Evolutionary conservation across 2,888 invertebrate species (phyloP).

Genomic region (Lasioglossum villosulum): DNA sequence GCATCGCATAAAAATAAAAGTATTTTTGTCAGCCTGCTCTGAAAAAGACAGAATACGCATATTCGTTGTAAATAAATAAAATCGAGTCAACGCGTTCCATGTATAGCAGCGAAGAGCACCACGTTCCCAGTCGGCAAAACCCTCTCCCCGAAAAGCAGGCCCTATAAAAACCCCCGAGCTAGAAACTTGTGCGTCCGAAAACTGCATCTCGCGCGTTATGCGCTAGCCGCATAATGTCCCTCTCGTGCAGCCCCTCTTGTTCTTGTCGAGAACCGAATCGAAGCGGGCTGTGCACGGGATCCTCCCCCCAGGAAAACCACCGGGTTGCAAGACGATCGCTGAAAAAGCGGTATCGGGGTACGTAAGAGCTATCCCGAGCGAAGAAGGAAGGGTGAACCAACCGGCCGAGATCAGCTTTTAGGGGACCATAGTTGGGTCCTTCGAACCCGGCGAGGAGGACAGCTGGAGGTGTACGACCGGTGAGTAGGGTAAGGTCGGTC

Average conservation of each 20-base stretch:
- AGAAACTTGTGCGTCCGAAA: not conserved
- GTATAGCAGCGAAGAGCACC: no score
- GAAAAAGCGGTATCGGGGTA: not conserved
- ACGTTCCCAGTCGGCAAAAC: not conserved
- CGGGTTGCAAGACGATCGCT: not conserved
- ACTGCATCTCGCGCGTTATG: conserved; percentile 13
- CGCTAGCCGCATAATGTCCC: conserved; percentile 1
- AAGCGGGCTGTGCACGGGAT: not conserved
- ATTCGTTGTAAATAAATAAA: not conserved
- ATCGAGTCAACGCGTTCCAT: no score
- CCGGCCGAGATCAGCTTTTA: conserved; percentile 6
- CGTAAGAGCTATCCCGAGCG: not conserved
- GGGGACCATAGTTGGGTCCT: conserved; percentile 35
- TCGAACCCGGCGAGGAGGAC: conserved; percentile 23
- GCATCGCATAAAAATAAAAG: not conserved
- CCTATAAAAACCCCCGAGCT: not conserved
- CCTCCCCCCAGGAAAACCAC: not conserved
- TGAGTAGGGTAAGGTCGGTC: conserved; percentile 60
- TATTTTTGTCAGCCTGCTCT: not conserved
- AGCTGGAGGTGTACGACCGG: conserved; percentile 21
- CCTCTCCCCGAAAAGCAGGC: not conserved
- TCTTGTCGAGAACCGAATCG: not conserved
- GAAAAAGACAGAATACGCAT: not conserved
- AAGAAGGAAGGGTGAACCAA: not conserved
- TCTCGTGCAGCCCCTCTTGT: not conserved